A percentile compares a stretch with the other conserved stretches of the same genome.
phyloP scores from a whole-genome alignment of 1,140 invertebrate species.

The Nymphalis io region DNA sequence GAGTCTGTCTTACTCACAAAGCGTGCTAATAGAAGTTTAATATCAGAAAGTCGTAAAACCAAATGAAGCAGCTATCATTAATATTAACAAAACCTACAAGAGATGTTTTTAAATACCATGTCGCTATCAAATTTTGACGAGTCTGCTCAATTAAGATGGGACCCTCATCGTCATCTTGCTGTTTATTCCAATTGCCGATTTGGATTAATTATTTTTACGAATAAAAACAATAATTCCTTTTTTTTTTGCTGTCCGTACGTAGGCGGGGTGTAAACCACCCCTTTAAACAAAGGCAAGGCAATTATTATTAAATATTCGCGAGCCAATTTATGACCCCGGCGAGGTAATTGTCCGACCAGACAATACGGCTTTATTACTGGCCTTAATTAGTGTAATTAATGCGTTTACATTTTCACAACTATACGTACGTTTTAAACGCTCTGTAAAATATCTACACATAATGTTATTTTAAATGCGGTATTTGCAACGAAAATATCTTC shows the following conservation, averaged over 20 bases:
- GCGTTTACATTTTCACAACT: constrained; percentile 43
- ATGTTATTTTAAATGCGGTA: constrained; percentile 1
- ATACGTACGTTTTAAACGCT: constrained; percentile 32
- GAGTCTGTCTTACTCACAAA: too few species aligned
- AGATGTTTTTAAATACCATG: too few species aligned
- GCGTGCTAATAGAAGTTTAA: too few species aligned
- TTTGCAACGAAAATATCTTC: neutral
- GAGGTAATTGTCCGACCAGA: constrained; percentile 62
- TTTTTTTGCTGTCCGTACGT: constrained; percentile 40
- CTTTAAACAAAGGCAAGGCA: constrained; percentile 73
- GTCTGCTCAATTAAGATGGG: too few species aligned
- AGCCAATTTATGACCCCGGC: constrained; percentile 59
- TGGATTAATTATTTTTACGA: too few species aligned
- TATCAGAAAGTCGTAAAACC: too few species aligned
- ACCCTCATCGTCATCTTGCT: too few species aligned
- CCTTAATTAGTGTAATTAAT: constrained; percentile 62
- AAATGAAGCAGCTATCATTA: too few species aligned
- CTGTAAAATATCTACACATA: neutral
- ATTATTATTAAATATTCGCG: constrained; percentile 77
- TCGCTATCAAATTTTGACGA: too few species aligned
- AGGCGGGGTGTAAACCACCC: constrained; percentile 43
- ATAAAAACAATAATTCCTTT: too few species aligned
- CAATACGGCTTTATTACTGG: constrained; percentile 57
- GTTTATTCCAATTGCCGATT: too few species aligned
- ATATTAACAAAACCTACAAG: too few species aligned